These are phyloP conservation scores for Cheumatopsyche charites DNA, from an alignment of 1,140 invertebrate genomes.

Conservation along the genomic window DNA sequence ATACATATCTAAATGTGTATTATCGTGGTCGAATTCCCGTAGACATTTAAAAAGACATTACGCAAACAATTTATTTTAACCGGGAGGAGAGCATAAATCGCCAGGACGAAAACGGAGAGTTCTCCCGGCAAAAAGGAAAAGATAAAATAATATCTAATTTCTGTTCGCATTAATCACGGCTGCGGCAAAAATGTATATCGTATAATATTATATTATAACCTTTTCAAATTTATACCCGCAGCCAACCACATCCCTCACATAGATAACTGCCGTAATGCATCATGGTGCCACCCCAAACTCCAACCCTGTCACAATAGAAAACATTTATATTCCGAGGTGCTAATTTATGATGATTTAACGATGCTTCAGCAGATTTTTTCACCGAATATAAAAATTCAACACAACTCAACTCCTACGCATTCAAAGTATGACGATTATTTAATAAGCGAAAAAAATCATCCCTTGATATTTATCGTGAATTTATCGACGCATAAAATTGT, in stretches of 20 bases:
- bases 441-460: conserved; percentile 25
- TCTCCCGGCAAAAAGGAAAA: conserved; percentile 28
- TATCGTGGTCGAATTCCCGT: background rate
- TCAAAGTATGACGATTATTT: conserved; percentile 1
- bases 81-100: conserved; percentile 35
- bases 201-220: conserved; percentile 40
- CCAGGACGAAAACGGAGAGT: conserved; percentile 25
- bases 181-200: conserved; percentile 41
- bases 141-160: conserved; percentile 49
- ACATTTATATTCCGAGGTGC: conserved; percentile 2
- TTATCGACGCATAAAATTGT: conserved; percentile 47
- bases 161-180: conserved; percentile 45
- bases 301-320: conserved; percentile 19
- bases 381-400: too few relatives aligned
- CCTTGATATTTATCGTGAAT: conserved; percentile 44
- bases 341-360: conserved; percentile 15
- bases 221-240: conserved; percentile 43
- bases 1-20: background rate
- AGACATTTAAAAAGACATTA: conserved; percentile 48
- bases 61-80: conserved; percentile 44
- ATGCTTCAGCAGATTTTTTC: too few relatives aligned
- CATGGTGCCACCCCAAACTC: background rate
- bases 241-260: conserved; percentile 35
- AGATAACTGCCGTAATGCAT: conserved; percentile 42
- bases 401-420: background rate